phyloP scores from a whole-genome alignment of 30 jellyfish, hydroid and myxozoan species.

The Euphysa ruthae region DNA sequence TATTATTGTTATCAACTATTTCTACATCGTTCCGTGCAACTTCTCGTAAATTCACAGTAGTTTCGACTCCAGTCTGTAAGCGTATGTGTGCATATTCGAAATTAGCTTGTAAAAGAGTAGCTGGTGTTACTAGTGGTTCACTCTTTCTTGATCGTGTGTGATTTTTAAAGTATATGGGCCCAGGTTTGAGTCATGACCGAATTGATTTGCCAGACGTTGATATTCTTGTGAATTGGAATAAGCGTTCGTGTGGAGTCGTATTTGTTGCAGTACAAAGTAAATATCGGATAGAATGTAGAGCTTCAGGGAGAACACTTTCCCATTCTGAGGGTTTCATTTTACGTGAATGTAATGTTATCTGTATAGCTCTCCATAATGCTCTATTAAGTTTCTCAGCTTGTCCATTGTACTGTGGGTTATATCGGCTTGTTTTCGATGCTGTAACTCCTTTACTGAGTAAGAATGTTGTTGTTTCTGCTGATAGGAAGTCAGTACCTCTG shows the following conservation, averaged over 20 bases:
- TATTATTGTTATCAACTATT: too few relatives aligned
- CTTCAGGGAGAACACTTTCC: constrained; percentile 58
- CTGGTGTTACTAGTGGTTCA: too few relatives aligned
- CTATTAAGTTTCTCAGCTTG: constrained; percentile 27
- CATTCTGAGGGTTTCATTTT: constrained; percentile 23
- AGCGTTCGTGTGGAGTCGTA: too few relatives aligned
- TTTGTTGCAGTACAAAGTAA: too few relatives aligned
- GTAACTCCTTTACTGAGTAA: constrained; percentile 11
- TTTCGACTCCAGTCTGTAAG: too few relatives aligned
- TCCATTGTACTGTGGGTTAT: constrained; percentile 17
- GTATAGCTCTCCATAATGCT: constrained; percentile 47
- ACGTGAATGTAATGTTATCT: constrained; percentile 31
- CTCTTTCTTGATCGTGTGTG: too few relatives aligned
- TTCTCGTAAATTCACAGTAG: too few relatives aligned
- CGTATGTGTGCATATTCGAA: too few relatives aligned
- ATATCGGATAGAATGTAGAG: too few relatives aligned
- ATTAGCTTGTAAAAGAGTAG: too few relatives aligned
- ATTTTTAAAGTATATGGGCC: neutral
- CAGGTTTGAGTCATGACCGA: neutral
- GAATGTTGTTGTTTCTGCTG: neutral
- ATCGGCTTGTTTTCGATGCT: constrained; percentile 24
- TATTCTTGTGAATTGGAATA: too few relatives aligned
- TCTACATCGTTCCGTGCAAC: too few relatives aligned
- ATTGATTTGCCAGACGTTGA: neutral
- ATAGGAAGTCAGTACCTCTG: constrained; percentile 45